Base-by-base conservation (phyloP, 1,140 invertebrate species). In the Berghia stephanieae region DNA sequence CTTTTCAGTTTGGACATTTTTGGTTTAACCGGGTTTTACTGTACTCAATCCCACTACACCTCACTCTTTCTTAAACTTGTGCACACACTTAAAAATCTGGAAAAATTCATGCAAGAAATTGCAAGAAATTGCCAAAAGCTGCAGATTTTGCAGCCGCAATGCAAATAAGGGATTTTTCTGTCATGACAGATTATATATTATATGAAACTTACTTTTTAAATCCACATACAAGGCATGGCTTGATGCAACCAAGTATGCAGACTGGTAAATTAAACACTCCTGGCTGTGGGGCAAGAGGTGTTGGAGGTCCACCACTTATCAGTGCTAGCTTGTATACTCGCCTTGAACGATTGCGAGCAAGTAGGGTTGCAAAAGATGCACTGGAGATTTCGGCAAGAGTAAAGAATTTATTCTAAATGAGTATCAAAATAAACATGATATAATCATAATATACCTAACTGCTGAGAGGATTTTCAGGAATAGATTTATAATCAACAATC, bases 281-380 rank as follows among this genome's bases (percentile, higher is more conserved):
- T 80, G 92, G 90, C 73, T 92, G 92, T 1, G 93, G 92, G 40
- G 92, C 92, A 52, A 94, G 90, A 31, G 93, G 92, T 13, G 92
- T 93, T 34, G 94, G 94, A 6, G 93, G 93, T 42, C 94, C 94
- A 43, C 93, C 93, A 86, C 92, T 93, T 75, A 94, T 92, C 70
- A 94, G 83, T 27, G 94, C 91, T 49, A 95, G 86, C 80, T 93
- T 92, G 16, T 90, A 88, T n/a, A 94, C 91, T 81, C 91, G 90
- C 79, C 90, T 86, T 21, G 91, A 89, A 82, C 93, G 90, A 74
- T 92, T 90, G 79, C 91, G 89, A 24, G 93, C 92, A 73, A 95
- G 83, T 3, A 93, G 92, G 24, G 93, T 91, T 5, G 92, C 93
- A 83, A 95, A 92, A 78, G 93, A 93, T 84, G 92, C 93, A 49